phyloP scores from a whole-genome alignment of 2,888 invertebrate species.

The Luperina nickerlii region DNA sequence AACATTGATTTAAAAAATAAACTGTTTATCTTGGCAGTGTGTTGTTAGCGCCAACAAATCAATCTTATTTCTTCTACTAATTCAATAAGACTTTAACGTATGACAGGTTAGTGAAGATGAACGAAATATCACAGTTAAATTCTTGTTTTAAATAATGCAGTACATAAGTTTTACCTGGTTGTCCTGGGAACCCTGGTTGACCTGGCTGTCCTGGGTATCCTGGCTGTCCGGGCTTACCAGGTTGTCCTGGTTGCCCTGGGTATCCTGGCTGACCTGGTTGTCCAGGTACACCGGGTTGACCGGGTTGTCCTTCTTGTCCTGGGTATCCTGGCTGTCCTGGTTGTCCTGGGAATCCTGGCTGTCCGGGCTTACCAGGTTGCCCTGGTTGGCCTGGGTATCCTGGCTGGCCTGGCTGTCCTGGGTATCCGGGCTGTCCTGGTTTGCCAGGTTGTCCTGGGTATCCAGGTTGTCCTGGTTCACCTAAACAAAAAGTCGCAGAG shows the following conservation, averaged over 20 bases:
- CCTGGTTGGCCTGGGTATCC: constrained; percentile 20
- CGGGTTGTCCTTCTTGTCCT: background rate
- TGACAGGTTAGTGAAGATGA: no score
- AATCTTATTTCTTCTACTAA: no score
- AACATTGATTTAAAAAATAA: no score
- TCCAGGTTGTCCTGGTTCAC: constrained; percentile 62
- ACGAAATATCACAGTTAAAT: no score
- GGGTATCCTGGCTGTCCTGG: constrained; percentile 65
- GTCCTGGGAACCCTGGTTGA: background rate
- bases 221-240: constrained; percentile 58
- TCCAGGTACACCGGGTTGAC: constrained; percentile 55
- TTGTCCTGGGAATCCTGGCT: background rate
- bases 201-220: background rate
- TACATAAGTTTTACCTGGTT: background rate
- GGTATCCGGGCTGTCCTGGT: constrained; percentile 62
- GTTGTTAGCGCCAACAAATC: no score
- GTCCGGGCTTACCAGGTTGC: background rate
- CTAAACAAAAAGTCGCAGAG: background rate
- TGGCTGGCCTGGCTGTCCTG: background rate
- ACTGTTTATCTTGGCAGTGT: no score
- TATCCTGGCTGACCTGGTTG: constrained; percentile 68
- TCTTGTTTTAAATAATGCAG: no score
- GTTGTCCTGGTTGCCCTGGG: constrained; percentile 69
- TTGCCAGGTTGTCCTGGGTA: constrained; percentile 8
- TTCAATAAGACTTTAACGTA: no score